Evolutionary conservation across 2,113 vertebrate genomes (phyloP).

Genomic region (Pelvicachromis taeniatus): DNA sequence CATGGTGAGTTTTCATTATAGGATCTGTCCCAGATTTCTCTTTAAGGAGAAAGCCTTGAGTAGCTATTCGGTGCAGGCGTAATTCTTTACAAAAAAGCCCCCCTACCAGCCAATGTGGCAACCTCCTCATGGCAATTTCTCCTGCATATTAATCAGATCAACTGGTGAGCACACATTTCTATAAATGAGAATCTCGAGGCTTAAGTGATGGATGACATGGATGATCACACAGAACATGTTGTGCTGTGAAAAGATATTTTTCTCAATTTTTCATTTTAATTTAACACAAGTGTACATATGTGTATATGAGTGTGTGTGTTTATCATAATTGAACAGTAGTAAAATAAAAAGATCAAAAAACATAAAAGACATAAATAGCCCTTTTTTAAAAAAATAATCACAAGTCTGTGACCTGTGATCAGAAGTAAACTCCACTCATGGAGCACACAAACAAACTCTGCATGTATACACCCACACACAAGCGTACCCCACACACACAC

Average conservation of each 20-base stretch:
- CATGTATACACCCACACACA: not conserved
- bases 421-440: slow-evolving; percentile 64
- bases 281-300: not conserved
- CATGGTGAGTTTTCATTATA: slow-evolving; percentile 57
- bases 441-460: slow-evolving; percentile 34
- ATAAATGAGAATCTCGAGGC: not conserved
- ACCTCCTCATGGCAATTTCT: slow-evolving; percentile 32
- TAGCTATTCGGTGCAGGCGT: slow-evolving; percentile 10
- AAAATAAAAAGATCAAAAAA: not conserved
- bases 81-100: slow-evolving; percentile 24
- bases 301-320: not conserved
- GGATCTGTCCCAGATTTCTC: slow-evolving; percentile 55
- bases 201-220: slow-evolving; percentile 36
- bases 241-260: slow-evolving; percentile 7
- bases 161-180: slow-evolving; percentile 17
- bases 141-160: slow-evolving; percentile 46
- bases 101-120: slow-evolving; percentile 17
- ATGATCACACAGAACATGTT: slow-evolving; percentile 12
- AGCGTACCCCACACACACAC: not conserved
- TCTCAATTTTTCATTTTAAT: not conserved
- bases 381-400: slow-evolving; percentile 42
- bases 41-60: slow-evolving; percentile 42
- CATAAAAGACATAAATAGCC: slow-evolving; percentile 55
- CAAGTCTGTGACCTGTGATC: slow-evolving; percentile 63
- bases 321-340: not conserved